phyloP scores from a whole-genome alignment of 2,113 vertebrate genomes.

The Equus quagga region DNA sequence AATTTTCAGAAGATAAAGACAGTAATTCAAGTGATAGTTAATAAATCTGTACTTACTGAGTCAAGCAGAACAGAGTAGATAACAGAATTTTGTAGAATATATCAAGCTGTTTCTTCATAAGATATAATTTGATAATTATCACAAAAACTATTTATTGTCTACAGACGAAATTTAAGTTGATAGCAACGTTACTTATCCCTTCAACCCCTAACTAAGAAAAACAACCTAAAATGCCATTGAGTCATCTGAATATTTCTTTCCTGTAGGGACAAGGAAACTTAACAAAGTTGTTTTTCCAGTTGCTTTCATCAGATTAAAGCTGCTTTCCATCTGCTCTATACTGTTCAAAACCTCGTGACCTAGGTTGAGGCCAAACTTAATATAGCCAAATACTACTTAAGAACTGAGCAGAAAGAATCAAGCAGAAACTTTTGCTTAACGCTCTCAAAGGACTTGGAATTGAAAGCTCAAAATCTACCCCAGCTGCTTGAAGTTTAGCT shows the following conservation, averaged over 20 bases:
- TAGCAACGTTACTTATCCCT: background rate
- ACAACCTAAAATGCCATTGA: background rate
- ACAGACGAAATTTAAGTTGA: conserved; percentile 30
- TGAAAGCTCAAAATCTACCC: background rate
- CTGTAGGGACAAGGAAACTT: background rate
- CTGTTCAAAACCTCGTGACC: background rate
- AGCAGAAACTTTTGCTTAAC: background rate
- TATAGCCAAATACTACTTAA: background rate
- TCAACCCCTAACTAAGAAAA: conserved; percentile 45
- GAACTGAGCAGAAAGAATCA: background rate
- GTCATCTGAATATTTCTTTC: conserved; percentile 35
- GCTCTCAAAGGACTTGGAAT: background rate
- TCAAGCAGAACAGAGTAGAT: background rate
- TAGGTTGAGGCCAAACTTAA: background rate
- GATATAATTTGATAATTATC: conserved; percentile 39
- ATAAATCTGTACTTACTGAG: background rate
- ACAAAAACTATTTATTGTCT: conserved; percentile 17
- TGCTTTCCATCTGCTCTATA: background rate
- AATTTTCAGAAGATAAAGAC: background rate
- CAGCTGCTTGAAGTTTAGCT: background rate
- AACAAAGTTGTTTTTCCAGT: conserved; percentile 36
- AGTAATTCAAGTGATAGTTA: conserved; percentile 30
- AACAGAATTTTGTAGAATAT: background rate
- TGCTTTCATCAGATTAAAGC: conserved; percentile 62
- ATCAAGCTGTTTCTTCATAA: background rate